Base-by-base conservation (phyloP, 2,888 invertebrate genomes). In the Tanypteryx hageni region DNA sequence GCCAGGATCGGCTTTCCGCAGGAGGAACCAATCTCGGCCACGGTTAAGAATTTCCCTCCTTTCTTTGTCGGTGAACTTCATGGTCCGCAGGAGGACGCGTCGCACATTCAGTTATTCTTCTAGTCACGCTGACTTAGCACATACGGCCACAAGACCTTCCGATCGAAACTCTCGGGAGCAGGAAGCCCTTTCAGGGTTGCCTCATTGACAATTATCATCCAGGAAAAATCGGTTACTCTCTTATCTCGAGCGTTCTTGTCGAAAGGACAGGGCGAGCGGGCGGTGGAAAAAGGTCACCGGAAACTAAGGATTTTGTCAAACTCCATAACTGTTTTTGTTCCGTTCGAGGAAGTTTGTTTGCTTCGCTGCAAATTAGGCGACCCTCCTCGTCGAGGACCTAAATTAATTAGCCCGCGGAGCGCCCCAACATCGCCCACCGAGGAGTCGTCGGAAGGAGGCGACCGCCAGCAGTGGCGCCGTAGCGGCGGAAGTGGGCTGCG, bases 321-420 rank as follows among this genome's bases (percentile, higher is more conserved):
- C 56, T 83, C 56, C 83, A 44, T 44, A 83, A 83, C 56, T 83
- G 83, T 83, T 83, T 83, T 83, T 83, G 83, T 57, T 9, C 83
- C 83, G 44, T 56, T 44, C 57, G 83, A 13, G 83, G 83, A 83
- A 83, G 83, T 83, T 83, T 83, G 83, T 83, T 83, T 83, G 83
- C 83, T n/a, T 83, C 83, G 57, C 31, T 11, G 44, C 57, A 57
- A 83, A 83, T 83, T 83, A 83, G 83, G 56, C 83, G 83, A 27
- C 18, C 57, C 83, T 83, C 83, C 83, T 83, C 57, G 83, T 83
- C 57, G 57, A 57, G 57, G 83, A 18, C 83, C 83, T 44, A 83
- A 83, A 83, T 83, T 83, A 83, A 83, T 83, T 83, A 83, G n/a
- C 56, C 44, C 83, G 57, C 57, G 57, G 83, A 57, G 83, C 44